Evolutionary conservation across 2,888 invertebrate genomes (phyloP), one percentile per base, ranked within the genome.

Genomic region (Biston stratarius): DNA sequence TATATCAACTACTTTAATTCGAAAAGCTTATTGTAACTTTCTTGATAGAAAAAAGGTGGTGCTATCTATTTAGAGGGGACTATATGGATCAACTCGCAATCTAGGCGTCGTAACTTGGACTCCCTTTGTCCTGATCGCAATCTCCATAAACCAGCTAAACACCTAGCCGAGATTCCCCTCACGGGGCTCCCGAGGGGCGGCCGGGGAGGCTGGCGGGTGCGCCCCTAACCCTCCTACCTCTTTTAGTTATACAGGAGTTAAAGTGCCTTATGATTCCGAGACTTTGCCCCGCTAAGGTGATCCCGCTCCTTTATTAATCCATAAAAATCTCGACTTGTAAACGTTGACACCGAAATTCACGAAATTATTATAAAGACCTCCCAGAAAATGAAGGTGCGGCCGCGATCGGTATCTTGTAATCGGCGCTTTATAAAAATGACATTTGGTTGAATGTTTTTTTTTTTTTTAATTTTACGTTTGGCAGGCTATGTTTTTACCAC

Each of bases 131-230:
- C 91, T 87, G 90, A 88, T 91, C 86, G 91, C 91, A 92, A 92
- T 92, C 92, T 92, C 90, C 91, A 91, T 92, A 92, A 92, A 91
- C 89, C 91, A 89, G 91, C 90, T 91, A 91, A 92, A 92, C 91
- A 91, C 90, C 92, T 91, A 85, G 86, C 87, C 84, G 87, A 86
- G 90, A 86, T 86, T 86, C 87, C 82, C 85, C 87, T 83, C 85
- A 80, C 85, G 82, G 58, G 73, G 64, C 70, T 76, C 77, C 77
- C 74, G 77, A 79, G 77, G 77, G 75, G 64, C 52, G 71, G 73
- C 69, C 72, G 70, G 51, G 70, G 72, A 61, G 69, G 71, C 55
- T 14, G 58, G 60, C 62, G 58, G 62, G 49, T 65, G 65, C 75
- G 74, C 63, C 64, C 67, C 63, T 47, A 58, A 65, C 72, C 75